phyloP scores from a whole-genome alignment of 2,888 invertebrate genomes.

The Idaea aversata region DNA sequence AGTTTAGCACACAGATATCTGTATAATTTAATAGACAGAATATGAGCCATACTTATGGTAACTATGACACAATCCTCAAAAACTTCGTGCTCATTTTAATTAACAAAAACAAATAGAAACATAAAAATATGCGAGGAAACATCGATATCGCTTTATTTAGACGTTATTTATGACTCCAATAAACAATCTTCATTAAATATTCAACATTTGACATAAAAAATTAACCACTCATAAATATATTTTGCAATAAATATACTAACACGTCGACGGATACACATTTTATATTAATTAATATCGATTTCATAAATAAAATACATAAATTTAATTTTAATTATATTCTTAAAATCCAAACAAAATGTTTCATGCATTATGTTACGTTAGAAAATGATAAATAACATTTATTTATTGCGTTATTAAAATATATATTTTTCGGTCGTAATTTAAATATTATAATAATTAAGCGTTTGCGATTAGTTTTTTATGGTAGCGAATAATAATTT shows the following conservation, averaged over 20 bases:
- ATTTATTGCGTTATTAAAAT: slow-evolving; percentile 18
- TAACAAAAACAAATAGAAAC: not conserved
- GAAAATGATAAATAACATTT: slow-evolving; percentile 15
- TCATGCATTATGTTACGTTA: slow-evolving; percentile 16
- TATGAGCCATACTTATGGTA: too few relatives aligned
- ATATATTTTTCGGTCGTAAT: slow-evolving; percentile 5
- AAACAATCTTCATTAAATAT: slow-evolving; percentile 43
- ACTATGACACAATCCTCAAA: too few relatives aligned
- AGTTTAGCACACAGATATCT: too few relatives aligned
- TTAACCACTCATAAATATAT: slow-evolving; percentile 51
- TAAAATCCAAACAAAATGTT: slow-evolving; percentile 18
- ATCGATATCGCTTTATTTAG: slow-evolving; percentile 5
- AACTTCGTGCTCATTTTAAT: not conserved
- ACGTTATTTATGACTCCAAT: slow-evolving; percentile 9
- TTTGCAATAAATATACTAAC: slow-evolving; percentile 51
- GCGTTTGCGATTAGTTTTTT: slow-evolving; percentile 3
- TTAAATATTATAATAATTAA: not conserved
- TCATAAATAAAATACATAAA: slow-evolving; percentile 22
- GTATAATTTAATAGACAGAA: too few relatives aligned
- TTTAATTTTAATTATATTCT: slow-evolving; percentile 27
- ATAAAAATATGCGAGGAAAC: not conserved
- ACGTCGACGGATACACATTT: slow-evolving; percentile 38
- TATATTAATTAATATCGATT: slow-evolving; percentile 35
- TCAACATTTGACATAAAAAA: slow-evolving; percentile 48
- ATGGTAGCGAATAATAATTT: not conserved